Evolutionary conservation across 2,113 vertebrate species (phyloP).

Genomic region (Solea solea): DNA sequence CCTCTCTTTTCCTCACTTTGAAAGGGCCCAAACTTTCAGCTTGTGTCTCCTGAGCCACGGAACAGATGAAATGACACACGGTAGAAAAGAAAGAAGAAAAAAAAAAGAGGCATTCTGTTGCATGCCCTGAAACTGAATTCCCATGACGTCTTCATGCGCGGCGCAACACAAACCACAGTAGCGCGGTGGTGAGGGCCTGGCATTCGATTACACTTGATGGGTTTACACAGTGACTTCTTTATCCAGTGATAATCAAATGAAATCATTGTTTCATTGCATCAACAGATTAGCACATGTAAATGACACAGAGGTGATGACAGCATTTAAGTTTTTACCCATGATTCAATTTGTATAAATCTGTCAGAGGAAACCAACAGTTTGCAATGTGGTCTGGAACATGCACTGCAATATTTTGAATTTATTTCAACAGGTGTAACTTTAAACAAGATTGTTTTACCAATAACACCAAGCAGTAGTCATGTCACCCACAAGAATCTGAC

Average conservation of each 20-base stretch:
- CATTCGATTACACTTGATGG: conserved; percentile 70
- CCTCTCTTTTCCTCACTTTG: conserved; percentile 55
- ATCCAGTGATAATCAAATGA: conserved; percentile 64
- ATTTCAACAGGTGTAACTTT: background rate
- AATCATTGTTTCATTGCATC: conserved; percentile 63
- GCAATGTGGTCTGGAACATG: background rate
- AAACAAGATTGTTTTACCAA: too few relatives aligned
- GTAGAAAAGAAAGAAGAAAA: conserved; percentile 59
- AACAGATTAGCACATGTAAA: conserved; percentile 23
- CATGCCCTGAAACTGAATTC: conserved; percentile 76
- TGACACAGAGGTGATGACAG: conserved; percentile 11
- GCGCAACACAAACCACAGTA: conserved; percentile 63
- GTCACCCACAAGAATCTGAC: too few relatives aligned
- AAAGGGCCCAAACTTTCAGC: conserved; percentile 66
- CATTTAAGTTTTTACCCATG: background rate
- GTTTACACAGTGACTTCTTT: conserved; percentile 73
- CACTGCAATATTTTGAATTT: background rate
- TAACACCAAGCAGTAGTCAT: too few relatives aligned
- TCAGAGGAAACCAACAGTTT: background rate
- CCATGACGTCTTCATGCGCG: conserved; percentile 72
- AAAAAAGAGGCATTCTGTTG: conserved; percentile 73
- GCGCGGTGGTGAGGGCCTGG: conserved; percentile 39
- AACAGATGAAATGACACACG: conserved; percentile 77
- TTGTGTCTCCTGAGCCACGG: conserved; percentile 63
- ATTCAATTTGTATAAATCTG: background rate